Base-by-base conservation (phyloP, 2,113 vertebrate genomes). In the Corvus hawaiiensis region DNA sequence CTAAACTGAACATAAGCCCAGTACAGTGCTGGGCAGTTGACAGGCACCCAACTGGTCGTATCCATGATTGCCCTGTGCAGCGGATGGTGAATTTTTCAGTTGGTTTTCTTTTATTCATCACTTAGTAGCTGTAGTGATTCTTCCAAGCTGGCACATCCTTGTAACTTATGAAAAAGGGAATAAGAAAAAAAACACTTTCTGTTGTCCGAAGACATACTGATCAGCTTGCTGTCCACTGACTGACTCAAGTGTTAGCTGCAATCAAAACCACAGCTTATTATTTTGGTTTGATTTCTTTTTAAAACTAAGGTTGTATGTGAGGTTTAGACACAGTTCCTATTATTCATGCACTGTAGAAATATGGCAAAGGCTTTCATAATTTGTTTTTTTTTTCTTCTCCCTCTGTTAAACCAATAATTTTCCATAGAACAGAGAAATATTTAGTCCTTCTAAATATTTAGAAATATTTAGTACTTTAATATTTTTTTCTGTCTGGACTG, bases 341-440 rank as follows among this genome's bases (percentile, higher is more conserved):
- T 46, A 48, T 90, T 91, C n/a, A 30, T 54, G 30, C 12, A 26
- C 41, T 61, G 7, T 8, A n/a, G 15, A 11, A 18, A n/a, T 51
- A 21, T 16, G 64, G 26, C 10, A 56, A 62, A 26, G 12, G 7
- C 2, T 69, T 61, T 33, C 10, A 51, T 27, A 2, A 14, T 33
- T 43, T n/a, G 1, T 37, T 13, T 37, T 15, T 27, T 17, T 22
- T 20, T 7, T 0, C 1, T 61, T 35, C 4, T 9, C 2, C 10
- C 12, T n/a, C 55, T 51, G 8, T 26, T 66, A 68, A 10, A 54
- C 35, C 54, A 16, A 63, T 52, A 73, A 39, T 78, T 78, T 93
- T 84, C 21, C 28, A 21, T 22, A 56, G 43, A 78, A 62, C 7
- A 51, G 16, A 44, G 30, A 75, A 33, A 68, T 75, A 82, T n/a